phyloP scores from a whole-genome alignment of 2,888 invertebrate species.

The Tuta absoluta region DNA sequence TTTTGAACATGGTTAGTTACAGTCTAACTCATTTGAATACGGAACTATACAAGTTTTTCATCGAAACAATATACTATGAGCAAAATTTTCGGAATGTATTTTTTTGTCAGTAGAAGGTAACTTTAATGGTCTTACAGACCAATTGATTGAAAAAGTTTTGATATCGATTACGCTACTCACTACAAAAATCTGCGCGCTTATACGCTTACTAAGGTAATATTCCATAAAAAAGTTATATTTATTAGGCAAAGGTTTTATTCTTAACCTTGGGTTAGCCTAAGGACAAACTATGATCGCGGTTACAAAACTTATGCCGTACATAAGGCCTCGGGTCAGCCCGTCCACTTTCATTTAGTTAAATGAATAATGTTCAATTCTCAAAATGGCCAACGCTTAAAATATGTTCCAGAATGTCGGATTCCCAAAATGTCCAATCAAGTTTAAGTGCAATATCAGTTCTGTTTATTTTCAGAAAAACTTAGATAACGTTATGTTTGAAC shows the following conservation, averaged over 20 bases:
- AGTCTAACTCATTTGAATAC: neutral
- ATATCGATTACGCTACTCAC: neutral
- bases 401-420: too few relatives aligned
- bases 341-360: too few relatives aligned
- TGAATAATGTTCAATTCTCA: too few relatives aligned
- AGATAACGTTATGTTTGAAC: too few relatives aligned
- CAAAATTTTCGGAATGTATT: neutral
- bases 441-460: too few relatives aligned
- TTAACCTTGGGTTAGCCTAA: neutral
- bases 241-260: neutral
- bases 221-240: neutral
- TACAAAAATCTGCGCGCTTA: neutral
- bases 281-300: slow-evolving; percentile 1
- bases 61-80: neutral
- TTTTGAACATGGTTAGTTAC: neutral
- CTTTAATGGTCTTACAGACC: neutral
- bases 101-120: neutral
- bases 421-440: too few relatives aligned
- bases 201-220: neutral
- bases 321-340: too few relatives aligned
- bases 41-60: neutral
- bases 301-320: neutral
- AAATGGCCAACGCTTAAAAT: too few relatives aligned
- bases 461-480: too few relatives aligned
- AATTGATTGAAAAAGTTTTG: neutral